Evolutionary conservation across 1,140 invertebrate genomes (phyloP).

Genomic region (Ceratitis capitata): DNA sequence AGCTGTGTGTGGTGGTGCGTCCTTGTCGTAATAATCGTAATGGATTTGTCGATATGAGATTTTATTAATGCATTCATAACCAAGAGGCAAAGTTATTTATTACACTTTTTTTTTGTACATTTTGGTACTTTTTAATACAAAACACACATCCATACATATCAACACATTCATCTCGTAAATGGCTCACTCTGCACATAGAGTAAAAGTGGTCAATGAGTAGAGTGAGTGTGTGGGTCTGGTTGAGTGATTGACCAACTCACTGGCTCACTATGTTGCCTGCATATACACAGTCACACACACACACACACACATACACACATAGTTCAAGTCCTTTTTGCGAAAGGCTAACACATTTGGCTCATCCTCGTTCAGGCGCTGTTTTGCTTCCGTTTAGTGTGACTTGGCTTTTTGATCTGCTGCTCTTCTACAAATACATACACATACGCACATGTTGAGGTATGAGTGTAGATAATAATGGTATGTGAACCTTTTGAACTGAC

Average conservation of each 20-base stretch:
- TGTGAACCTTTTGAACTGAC: slow-evolving; percentile 29
- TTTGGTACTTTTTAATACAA: not conserved
- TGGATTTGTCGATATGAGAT: slow-evolving; percentile 64
- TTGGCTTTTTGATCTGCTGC: slow-evolving; percentile 26
- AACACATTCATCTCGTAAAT: slow-evolving; percentile 33
- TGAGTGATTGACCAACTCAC: not conserved
- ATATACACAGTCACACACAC: not conserved
- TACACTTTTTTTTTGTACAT: slow-evolving; percentile 44
- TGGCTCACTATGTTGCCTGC: not conserved
- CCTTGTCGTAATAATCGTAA: slow-evolving; percentile 63
- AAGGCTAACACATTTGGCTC: not conserved
- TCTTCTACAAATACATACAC: not conserved
- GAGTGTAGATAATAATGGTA: not conserved
- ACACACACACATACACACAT: too few species aligned
- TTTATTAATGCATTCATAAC: slow-evolving; percentile 42
- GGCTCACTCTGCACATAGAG: not conserved
- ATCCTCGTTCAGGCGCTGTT: too few species aligned
- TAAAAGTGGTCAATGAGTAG: not conserved
- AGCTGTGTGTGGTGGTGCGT: slow-evolving; percentile 44
- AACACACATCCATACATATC: too few species aligned
- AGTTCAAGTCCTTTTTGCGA: slow-evolving; percentile 2
- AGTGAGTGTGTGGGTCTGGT: not conserved
- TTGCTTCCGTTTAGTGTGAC: not conserved
- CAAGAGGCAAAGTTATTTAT: slow-evolving; percentile 44
- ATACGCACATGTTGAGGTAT: not conserved